phyloP scores from a whole-genome alignment of 2,888 invertebrate genomes.

The Monochamus alternatus region DNA sequence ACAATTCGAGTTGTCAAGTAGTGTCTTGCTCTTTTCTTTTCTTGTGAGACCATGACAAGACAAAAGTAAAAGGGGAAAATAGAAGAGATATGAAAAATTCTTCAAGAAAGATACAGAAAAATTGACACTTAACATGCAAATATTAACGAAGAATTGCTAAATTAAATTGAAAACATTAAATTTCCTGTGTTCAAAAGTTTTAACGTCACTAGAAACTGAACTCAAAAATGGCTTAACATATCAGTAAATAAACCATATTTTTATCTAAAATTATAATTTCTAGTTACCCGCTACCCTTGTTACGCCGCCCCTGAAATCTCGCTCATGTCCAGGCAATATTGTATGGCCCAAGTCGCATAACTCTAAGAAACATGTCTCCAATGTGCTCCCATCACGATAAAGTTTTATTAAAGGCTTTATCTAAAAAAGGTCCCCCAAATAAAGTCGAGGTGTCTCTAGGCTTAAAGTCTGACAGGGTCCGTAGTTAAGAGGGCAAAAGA shows the following conservation, averaged over 20 bases:
- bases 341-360: slow-evolving; percentile 22
- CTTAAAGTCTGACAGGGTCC: slow-evolving; percentile 8
- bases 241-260: neutral
- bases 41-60: too few species aligned
- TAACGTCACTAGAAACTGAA: too few species aligned
- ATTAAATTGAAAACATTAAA: too few species aligned
- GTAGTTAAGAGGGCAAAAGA: neutral
- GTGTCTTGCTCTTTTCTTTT: too few species aligned
- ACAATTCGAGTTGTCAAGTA: too few species aligned
- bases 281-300: neutral
- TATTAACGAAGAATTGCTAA: too few species aligned
- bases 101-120: too few species aligned
- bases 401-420: slow-evolving; percentile 33
- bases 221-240: too few species aligned
- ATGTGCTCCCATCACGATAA: slow-evolving; percentile 26
- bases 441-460: slow-evolving; percentile 25
- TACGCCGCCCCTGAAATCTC: slow-evolving; percentile 8
- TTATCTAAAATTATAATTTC: neutral
- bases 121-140: too few species aligned
- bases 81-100: too few species aligned
- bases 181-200: too few species aligned
- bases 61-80: too few species aligned
- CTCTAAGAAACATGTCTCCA: slow-evolving; percentile 28
- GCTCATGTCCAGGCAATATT: slow-evolving; percentile 13
- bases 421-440: slow-evolving; percentile 29